Conservation (phyloP, 2,888 invertebrate species). For the Xanthostigma xanthostigma region DNA sequence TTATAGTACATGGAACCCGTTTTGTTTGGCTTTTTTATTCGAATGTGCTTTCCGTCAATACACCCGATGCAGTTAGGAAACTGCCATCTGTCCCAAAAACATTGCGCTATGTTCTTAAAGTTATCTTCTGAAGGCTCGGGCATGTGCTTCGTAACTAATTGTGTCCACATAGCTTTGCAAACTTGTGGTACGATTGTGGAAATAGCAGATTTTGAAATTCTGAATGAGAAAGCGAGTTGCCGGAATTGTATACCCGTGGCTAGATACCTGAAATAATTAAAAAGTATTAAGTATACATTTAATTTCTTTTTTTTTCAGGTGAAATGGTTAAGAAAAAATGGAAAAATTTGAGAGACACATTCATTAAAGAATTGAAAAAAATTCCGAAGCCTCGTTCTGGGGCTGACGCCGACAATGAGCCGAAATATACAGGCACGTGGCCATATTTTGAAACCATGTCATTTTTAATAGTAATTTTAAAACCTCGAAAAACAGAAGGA, state of each 20-base stretch:
- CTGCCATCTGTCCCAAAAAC: constrained; percentile 11
- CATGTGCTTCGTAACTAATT: constrained; percentile 13
- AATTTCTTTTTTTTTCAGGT: constrained; percentile 6
- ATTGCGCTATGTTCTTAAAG: constrained; percentile 10
- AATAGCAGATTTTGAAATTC: constrained; percentile 1
- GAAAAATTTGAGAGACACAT: constrained; percentile 9
- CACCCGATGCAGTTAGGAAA: constrained; percentile 15
- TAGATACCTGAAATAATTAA: constrained; percentile 1
- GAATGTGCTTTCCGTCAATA: constrained; percentile 12
- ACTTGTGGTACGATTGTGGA: constrained; percentile 1
- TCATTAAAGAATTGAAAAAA: constrained; percentile 7
- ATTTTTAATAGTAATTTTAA: constrained; percentile 8
- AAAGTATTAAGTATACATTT: too few species aligned
- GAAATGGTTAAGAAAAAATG: constrained; percentile 8
- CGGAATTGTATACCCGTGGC: constrained; percentile 1
- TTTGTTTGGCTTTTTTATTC: constrained; percentile 6
- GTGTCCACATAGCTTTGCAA: constrained; percentile 10
- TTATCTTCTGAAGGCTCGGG: constrained; percentile 12
- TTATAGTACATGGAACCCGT: constrained; percentile 10
- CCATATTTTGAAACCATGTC: constrained; percentile 10
- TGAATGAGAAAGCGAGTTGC: constrained; percentile 1
- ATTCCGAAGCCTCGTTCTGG: constrained; percentile 7
- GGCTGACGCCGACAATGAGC: constrained; percentile 6
- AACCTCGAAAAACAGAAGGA: constrained; percentile 8
- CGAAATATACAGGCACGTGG: constrained; percentile 8